Base-by-base conservation (phyloP, 2,113 vertebrate species). In the Limanda limanda region DNA sequence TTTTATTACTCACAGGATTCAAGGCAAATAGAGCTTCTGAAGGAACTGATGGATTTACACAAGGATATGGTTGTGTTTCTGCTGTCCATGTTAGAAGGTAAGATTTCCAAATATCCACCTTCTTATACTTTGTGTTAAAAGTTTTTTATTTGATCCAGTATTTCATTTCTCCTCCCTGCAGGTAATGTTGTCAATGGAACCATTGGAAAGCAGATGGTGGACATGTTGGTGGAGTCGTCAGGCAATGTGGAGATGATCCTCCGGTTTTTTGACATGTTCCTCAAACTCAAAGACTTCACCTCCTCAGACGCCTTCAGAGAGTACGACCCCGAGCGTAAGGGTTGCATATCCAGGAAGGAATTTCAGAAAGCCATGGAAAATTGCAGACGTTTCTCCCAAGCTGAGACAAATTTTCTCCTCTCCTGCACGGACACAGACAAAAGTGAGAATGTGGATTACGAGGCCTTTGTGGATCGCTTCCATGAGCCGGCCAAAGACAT, bases 11-110 rank as follows among this genome's bases (percentile, higher is more conserved):
- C 86, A 52, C 91, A 99, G 97, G 97, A 99, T 89, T 97, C 95
- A 78, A 96, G 96, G 78, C 97, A 98, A 88, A 98, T 97, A 62
- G 96, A 97, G 71, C 94, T 99, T 2, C 82, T 99, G 37, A 98
- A 98, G 77, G 95, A 98, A 79, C 82, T 99, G 62, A 96, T 99
- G 96, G 97, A 99, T 91, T 95, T 99, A 78, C 96, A 98, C 59
- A 99, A 99, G 88, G 97, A 98, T 83, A 98, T 99, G 97, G 96
- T 99, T 81, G 96, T 99, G 67, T 98, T 98, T 95, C 76, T 99
- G 90, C 94, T 99, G 48, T 98, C 97, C 66, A 97, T 99, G 97
- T 74, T 99, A 55, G 97, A 99, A 97, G 97, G 97, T 97, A 93
- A 72, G 40, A 63, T 67, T 31, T 73, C 21, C 18, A 52, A 15